Conservation (phyloP, 2,113 vertebrate species). For the Sterna hirundo region DNA sequence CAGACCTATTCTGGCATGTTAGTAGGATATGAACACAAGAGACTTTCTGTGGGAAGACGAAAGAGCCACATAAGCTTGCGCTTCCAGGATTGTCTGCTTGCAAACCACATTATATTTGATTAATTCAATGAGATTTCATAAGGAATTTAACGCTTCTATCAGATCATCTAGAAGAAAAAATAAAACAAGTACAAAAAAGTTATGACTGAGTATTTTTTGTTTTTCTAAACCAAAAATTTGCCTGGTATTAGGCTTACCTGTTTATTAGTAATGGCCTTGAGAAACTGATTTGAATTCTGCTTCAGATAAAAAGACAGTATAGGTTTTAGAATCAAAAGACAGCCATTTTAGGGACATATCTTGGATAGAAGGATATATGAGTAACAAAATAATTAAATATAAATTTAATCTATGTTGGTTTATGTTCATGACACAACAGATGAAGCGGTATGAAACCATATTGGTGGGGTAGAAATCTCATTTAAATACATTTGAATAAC, state of each 20-base stretch:
- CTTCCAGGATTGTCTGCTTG: neutral
- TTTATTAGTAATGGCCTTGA: neutral
- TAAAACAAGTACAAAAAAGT: neutral
- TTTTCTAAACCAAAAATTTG: neutral
- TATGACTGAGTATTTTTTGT: neutral
- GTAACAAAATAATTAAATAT: conserved; percentile 27
- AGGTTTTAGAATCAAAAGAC: neutral
- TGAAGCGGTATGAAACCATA: neutral
- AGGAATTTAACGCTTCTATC: neutral
- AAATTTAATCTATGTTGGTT: neutral
- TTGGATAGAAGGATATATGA: neutral
- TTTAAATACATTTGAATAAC: conserved; percentile 45
- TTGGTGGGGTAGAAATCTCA: neutral
- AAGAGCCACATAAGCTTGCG: neutral
- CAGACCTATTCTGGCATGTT: neutral
- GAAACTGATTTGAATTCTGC: neutral
- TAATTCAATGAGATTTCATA: neutral
- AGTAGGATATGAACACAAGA: neutral
- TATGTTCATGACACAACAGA: neutral
- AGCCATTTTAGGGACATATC: neutral
- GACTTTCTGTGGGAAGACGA: neutral
- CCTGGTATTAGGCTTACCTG: neutral
- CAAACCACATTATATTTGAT: neutral
- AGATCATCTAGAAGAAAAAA: neutral
- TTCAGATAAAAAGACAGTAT: neutral